Evolutionary conservation across 2,888 invertebrate genomes (phyloP).

Genomic region (Cheilosia vernalis): DNA sequence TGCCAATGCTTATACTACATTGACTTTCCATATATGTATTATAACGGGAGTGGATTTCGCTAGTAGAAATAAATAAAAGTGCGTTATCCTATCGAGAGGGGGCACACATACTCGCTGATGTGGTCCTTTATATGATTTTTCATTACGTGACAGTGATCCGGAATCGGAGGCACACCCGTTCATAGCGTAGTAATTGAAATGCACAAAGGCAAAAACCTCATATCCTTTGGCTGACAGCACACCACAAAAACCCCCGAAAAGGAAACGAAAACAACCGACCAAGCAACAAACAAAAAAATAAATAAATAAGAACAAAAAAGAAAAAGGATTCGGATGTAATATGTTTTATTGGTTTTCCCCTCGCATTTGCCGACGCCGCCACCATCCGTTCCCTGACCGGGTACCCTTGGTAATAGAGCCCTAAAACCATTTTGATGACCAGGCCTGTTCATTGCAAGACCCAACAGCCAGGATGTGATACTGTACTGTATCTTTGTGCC

Average conservation of each 20-base stretch:
- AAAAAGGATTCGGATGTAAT: conserved; percentile 64
- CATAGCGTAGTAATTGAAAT: conserved; percentile 60
- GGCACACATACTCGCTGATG: conserved; percentile 6
- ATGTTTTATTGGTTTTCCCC: conserved; percentile 65
- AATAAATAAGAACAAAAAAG: conserved; percentile 2
- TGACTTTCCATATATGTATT: conserved; percentile 27
- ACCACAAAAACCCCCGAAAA: conserved; percentile 9
- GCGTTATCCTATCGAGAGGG: conserved; percentile 29
- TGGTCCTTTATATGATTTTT: conserved; percentile 60
- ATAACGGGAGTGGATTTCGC: conserved; percentile 40
- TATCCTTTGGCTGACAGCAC: conserved; percentile 36
- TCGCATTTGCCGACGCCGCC: neutral
- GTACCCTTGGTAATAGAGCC: conserved; percentile 52
- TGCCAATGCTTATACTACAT: conserved; percentile 18
- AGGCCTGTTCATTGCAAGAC: conserved; percentile 41
- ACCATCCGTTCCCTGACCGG: conserved; percentile 28
- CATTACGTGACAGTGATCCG: conserved; percentile 62
- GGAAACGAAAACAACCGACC: conserved; percentile 24
- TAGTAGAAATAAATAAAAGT: conserved; percentile 41
- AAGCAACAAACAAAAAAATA: neutral
- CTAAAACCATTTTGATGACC: conserved; percentile 55
- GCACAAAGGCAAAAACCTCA: conserved; percentile 57
- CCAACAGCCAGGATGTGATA: conserved; percentile 29
- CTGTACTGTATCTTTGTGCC: conserved; percentile 30
- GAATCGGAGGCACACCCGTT: conserved; percentile 8